Evolutionary conservation across 2,888 invertebrate genomes (phyloP).

Genomic region (Meliscaeva auricollis): DNA sequence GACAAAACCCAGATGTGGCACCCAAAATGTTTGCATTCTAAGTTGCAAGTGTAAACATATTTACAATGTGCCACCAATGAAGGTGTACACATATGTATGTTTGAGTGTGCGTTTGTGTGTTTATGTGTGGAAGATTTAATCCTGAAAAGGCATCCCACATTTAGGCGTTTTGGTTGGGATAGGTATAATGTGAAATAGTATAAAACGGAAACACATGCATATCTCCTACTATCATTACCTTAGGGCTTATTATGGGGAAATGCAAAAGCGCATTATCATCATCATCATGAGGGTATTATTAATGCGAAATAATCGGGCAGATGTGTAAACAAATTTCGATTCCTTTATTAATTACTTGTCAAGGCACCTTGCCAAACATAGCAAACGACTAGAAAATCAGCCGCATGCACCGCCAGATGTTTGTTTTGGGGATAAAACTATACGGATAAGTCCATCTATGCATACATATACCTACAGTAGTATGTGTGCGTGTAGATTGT

Average conservation of each 20-base stretch:
- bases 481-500: not conserved
- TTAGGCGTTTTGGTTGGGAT: not conserved
- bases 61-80: constrained; percentile 60
- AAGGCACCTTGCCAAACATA: constrained; percentile 78
- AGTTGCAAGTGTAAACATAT: constrained; percentile 66
- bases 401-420: constrained; percentile 76
- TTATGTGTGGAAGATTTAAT: constrained; percentile 38
- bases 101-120: not conserved
- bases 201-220: not conserved
- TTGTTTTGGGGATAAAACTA: constrained; percentile 60
- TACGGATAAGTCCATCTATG: no score
- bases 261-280: constrained; percentile 54
- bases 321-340: constrained; percentile 79
- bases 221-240: not conserved
- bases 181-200: constrained; percentile 28
- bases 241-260: not conserved
- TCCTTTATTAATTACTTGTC: constrained; percentile 80
- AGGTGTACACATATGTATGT: constrained; percentile 24
- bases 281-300: constrained; percentile 77
- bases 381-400: constrained; percentile 75
- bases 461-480: not conserved
- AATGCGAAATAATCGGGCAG: constrained; percentile 79
- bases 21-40: constrained; percentile 61
- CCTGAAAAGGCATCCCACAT: constrained; percentile 42
- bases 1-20: constrained; percentile 62